phyloP scores from a whole-genome alignment of 2,113 vertebrate genomes.

The Serilophus lunatus region DNA sequence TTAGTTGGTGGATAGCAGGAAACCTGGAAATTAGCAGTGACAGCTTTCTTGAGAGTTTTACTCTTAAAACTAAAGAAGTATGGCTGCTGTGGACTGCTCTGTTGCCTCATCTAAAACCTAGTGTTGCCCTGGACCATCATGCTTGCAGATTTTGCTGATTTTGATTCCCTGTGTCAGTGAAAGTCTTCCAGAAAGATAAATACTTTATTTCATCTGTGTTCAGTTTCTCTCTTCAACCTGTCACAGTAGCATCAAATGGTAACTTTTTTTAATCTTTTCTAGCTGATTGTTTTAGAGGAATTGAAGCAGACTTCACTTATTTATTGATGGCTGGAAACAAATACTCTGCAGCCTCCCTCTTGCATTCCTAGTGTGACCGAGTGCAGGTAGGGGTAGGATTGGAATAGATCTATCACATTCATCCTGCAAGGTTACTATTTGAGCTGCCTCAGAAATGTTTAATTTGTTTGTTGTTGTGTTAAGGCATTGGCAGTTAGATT shows the following conservation, averaged over 20 bases:
- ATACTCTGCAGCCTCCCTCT: not conserved
- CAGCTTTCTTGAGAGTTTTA: not conserved
- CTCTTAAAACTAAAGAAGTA: not conserved
- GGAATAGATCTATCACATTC: constrained; percentile 1
- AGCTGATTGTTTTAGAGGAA: constrained; percentile 40
- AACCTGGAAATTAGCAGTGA: not conserved
- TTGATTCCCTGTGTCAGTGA: not conserved
- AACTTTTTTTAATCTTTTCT: constrained; percentile 40
- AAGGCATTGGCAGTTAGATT: not conserved
- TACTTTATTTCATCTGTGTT: not conserved
- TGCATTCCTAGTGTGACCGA: not conserved
- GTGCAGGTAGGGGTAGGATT: not conserved
- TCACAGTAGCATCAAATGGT: not conserved
- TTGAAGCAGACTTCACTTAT: constrained; percentile 43
- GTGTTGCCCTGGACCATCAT: not conserved
- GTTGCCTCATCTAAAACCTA: not conserved
- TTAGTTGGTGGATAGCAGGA: not conserved
- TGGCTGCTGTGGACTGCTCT: not conserved
- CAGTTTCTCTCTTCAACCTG: not conserved
- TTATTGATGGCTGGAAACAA: constrained; percentile 30
- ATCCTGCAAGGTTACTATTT: constrained; percentile 18
- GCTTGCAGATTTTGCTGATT: not conserved
- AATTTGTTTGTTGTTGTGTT: not conserved
- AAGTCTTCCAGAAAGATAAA: constrained; percentile 16
- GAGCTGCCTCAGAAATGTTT: constrained; percentile 29